Percentiles rank a stretch among this genome's conserved stretches.
phyloP scores from a whole-genome alignment of 2,113 vertebrate genomes.

The Cariama cristata region DNA sequence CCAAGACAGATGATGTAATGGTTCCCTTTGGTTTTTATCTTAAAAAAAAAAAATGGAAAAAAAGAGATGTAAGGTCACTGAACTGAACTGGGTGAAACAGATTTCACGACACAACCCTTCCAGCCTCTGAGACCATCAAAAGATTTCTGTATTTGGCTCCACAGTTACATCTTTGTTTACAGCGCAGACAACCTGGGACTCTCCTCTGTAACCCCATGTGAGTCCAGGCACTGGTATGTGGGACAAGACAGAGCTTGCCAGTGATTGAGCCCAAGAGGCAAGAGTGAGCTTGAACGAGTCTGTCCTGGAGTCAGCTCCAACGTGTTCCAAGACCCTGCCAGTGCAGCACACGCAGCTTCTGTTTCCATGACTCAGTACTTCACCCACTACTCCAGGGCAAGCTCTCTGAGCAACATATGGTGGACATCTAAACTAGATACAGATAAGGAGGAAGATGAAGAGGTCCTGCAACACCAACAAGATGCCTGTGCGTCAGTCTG shows the following conservation, averaged over 20 bases:
- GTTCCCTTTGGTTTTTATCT: not conserved
- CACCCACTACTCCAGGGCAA: not conserved
- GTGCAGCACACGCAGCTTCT: not conserved
- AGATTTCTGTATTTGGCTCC: not conserved
- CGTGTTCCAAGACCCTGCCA: constrained; percentile 4
- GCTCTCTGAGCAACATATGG: not conserved
- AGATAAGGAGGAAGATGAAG: not conserved
- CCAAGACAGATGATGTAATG: not conserved
- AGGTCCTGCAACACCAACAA: not conserved
- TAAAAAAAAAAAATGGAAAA: not conserved
- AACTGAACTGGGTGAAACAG: not conserved
- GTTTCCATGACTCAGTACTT: constrained; percentile 42
- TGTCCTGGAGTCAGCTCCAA: constrained; percentile 50
- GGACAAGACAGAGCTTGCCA: constrained; percentile 73
- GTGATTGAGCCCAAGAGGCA: constrained; percentile 48
- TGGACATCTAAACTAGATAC: not conserved
- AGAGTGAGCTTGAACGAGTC: constrained; percentile 65
- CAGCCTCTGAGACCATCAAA: not conserved
- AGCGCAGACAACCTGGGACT: not conserved
- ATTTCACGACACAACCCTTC: not conserved
- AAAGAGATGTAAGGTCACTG: not conserved
- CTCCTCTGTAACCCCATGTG: not conserved
- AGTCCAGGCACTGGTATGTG: not conserved
- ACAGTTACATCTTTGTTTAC: constrained; percentile 9
- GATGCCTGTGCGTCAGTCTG: not conserved